These are phyloP conservation scores for Chionis minor DNA, from an alignment of 2,113 vertebrate species.

Conservation along the genomic window DNA sequence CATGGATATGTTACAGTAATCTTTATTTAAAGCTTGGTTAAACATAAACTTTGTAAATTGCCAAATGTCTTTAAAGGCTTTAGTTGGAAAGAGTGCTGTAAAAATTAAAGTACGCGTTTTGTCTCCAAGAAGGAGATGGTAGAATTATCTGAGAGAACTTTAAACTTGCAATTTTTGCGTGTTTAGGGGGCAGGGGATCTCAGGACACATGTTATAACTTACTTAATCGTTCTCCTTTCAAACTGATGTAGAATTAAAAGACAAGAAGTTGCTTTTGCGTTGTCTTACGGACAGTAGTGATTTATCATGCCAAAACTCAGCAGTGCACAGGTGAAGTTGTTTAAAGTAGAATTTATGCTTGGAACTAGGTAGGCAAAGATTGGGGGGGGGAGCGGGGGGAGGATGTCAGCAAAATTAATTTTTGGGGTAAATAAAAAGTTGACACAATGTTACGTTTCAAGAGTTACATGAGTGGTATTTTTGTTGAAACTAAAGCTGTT, in stretches of 20 bases:
- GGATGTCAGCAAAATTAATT: background rate
- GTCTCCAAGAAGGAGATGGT: background rate
- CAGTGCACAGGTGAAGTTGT: background rate
- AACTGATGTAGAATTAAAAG: background rate
- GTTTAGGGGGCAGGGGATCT: background rate
- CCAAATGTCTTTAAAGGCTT: background rate
- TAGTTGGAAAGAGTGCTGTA: background rate
- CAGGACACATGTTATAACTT: background rate
- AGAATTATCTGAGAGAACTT: background rate
- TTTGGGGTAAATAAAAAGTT: background rate
- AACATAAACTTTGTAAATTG: background rate
- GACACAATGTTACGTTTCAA: fast-evolving
- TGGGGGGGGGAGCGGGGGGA: background rate
- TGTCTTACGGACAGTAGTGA: background rate
- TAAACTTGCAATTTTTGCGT: background rate
- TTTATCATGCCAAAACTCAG: background rate
- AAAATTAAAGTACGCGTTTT: background rate
- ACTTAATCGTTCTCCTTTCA: background rate
- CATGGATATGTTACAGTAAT: background rate
- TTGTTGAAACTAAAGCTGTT: background rate
- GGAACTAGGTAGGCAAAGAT: background rate
- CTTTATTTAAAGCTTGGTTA: background rate
- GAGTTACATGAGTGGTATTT: background rate
- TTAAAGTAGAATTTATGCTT: background rate
- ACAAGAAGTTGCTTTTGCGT: background rate